Evolutionary conservation across 2,797 vertebrate genomes (phyloP), one percentile per base, ranked within the genome.

Genomic region (Channa striata): DNA sequence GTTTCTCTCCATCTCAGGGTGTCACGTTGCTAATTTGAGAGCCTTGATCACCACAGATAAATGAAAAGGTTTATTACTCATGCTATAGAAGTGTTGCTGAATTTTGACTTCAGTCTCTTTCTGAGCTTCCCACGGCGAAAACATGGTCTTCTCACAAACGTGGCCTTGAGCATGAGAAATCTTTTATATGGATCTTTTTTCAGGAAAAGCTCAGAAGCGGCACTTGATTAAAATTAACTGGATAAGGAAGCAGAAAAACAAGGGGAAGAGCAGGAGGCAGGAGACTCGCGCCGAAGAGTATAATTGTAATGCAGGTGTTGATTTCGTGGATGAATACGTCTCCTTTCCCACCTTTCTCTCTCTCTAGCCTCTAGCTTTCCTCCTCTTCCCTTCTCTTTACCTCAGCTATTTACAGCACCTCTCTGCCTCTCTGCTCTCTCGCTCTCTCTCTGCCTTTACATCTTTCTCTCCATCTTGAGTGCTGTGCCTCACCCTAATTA

Each of bases 401-500:
- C 83, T 72, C 59, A 59, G 43, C 68, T 61, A 71, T 83, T 88
- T 75, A 54, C 83, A 83, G 70, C 77, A 59, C 51, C 83, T 86
- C 69, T 78, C 77, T 62, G 34, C 66, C 73, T 68, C 13, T 30
- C 64, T 30, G 25, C 25, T 30, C 25, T 58, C 80, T 84, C 25
- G 54, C 80, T 84, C 71, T 67, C 78, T 63, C 59, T 64, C 66
- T 76, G 59, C 74, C 66, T 78, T 82, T 75, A 81, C 78, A 84
- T 86, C 85, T 84, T 66, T 85, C 90, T 90, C 87, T 91, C 90
- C 87, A 90, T 92, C 90, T 92, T 69, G 84, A 92, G 91, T 83
- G 89, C 87, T 16, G 47, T 76, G 83, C 74, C 86, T 89, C 81
- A 90, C 85, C 86, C 89, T 92, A 93, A 93, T 93, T 93, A 93